Percentiles rank a stretch among this genome's conserved stretches.
Evolutionary conservation across 2,113 vertebrate species (phyloP).

Genomic region (Peromyscus leucopus): DNA sequence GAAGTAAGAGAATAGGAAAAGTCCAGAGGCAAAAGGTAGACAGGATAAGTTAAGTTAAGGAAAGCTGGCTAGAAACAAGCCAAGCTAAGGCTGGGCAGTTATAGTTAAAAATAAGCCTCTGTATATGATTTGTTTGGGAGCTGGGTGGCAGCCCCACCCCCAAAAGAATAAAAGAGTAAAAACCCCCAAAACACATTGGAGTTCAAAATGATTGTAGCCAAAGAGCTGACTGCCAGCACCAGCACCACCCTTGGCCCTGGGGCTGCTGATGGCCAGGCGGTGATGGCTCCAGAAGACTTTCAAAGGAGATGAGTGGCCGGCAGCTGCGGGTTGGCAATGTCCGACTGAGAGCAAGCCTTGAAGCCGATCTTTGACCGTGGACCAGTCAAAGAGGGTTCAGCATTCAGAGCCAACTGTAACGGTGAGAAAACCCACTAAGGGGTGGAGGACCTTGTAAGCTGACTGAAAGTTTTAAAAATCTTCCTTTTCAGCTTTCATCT

Average conservation of each 20-base stretch:
- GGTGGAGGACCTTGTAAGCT: not conserved
- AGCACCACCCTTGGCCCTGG: not conserved
- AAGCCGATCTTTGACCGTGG: not conserved
- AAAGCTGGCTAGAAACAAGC: too few relatives aligned
- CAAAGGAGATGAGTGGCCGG: not conserved
- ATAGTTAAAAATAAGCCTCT: too few relatives aligned
- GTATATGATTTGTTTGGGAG: too few relatives aligned
- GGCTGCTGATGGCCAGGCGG: not conserved
- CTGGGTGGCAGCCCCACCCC: too few relatives aligned
- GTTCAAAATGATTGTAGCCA: not conserved
- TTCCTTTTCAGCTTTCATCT: not conserved
- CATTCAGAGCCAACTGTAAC: not conserved
- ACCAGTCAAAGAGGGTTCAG: not conserved
- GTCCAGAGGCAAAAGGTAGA: too few relatives aligned
- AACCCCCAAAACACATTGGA: not conserved
- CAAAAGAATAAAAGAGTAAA: too few relatives aligned
- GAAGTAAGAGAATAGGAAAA: too few relatives aligned
- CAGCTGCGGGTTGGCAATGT: not conserved
- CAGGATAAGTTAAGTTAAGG: too few relatives aligned
- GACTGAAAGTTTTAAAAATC: not conserved
- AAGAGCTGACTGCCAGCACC: not conserved
- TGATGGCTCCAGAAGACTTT: not conserved
- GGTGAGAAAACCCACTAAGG: not conserved
- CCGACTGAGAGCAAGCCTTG: not conserved
- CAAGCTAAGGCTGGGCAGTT: too few relatives aligned